Base-by-base conservation (phyloP, 2,888 invertebrate genomes). In the Baccha elongata region DNA sequence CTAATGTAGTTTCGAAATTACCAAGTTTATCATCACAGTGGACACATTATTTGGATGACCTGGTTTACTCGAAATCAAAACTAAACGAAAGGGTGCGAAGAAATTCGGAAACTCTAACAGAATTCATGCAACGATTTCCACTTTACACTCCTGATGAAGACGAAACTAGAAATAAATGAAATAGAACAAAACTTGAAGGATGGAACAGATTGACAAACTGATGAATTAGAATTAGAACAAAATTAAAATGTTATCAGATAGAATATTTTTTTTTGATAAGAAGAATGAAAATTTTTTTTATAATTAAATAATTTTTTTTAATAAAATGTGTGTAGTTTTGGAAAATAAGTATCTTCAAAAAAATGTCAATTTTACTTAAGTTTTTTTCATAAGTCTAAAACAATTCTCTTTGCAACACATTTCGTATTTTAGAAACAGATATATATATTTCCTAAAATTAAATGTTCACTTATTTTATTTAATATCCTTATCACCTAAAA, bases 51-150 rank as follows among this genome's bases (percentile, higher is more conserved):
- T 42, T 67, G 17, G 8, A 53, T 26, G 67, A 67, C 2, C 29
- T 67, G 26, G 29, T 67, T 26, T n/a, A 42, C 42, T 42, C 53
- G 2, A 67, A 67, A n/a, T 23, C 52, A 29, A 40, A 67, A 42
- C 53, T 42, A 19, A 52, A 17, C 10, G 52, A 67, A 52, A 42
- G 67, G 10, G 52, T 53, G 5, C 19, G 52, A 42, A 53, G 44
- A 13, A 29, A 13, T 13, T 67, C 67, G 0, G 67, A 67, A 6
- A 67, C 67, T 0, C 3, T 67, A n/a, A 67, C 40, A 0, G 67
- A 67, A 11, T 67, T 67, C 19, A 67, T 67, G 52, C 10, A 67
- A 35, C 26, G 67, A 19, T 67, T 67, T 53, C 67, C 67, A 0
- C 0, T 60, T 1, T 4, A n/a, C 8, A 23, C 3, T 29, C 2